These are phyloP conservation scores for Diadromus collaris DNA, from an alignment of 2,888 invertebrate species.

Conservation along the genomic window DNA sequence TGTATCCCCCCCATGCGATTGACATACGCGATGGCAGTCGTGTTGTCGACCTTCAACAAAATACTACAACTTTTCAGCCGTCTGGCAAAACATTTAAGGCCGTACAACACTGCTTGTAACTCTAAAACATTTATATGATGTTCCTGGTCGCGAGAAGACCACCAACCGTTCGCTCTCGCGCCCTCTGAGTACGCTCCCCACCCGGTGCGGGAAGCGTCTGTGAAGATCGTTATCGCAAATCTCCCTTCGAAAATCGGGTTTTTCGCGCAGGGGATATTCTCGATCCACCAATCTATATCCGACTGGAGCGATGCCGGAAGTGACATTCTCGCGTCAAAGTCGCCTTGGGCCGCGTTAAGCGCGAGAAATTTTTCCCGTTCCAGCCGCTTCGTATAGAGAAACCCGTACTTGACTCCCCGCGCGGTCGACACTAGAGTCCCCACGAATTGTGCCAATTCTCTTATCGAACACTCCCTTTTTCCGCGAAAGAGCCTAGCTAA, in stretches of 20 bases:
- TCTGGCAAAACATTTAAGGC: conserved; percentile 38
- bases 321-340: conserved; percentile 21
- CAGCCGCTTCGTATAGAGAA: conserved; percentile 25
- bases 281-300: conserved; percentile 32
- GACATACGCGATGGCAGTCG: conserved; percentile 34
- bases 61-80: conserved; percentile 8
- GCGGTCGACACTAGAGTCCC: conserved; percentile 24
- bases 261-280: conserved; percentile 14
- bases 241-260: neutral
- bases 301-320: neutral
- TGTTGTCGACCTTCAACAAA: conserved; percentile 37
- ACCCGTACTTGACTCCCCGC: conserved; percentile 13
- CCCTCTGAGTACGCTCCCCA: too few relatives aligned
- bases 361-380: conserved; percentile 29
- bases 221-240: conserved; percentile 22
- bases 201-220: conserved; percentile 34
- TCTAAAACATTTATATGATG: conserved; percentile 44
- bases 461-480: conserved; percentile 23
- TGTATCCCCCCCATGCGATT: conserved; percentile 42
- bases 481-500: neutral
- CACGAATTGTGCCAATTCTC: conserved; percentile 20
- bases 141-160: too few relatives aligned
- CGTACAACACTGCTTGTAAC: conserved; percentile 25
- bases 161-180: conserved; percentile 25
- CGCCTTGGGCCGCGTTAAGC: neutral